Evolutionary conservation across 2,113 vertebrate species (phyloP).

Genomic region (Trachemys scripta): DNA sequence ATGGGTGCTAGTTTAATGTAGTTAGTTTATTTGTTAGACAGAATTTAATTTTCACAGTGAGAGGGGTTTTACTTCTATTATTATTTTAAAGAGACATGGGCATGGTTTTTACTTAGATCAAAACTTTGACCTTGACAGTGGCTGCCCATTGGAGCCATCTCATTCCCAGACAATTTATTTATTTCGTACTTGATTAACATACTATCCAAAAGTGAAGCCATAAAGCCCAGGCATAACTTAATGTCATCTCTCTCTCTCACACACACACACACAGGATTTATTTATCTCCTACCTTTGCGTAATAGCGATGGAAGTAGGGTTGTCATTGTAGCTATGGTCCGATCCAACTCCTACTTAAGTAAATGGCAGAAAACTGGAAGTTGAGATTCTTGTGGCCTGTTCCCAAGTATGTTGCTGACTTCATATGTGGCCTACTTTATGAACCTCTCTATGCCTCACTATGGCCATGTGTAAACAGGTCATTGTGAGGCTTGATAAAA

Average conservation of each 20-base stretch:
- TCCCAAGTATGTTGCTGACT: background rate
- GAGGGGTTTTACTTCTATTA: background rate
- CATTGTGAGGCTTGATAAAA: background rate
- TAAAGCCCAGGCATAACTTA: background rate
- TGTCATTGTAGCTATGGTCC: background rate
- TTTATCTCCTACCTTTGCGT: background rate
- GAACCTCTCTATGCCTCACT: background rate
- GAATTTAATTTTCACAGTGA: background rate
- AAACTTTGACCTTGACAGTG: background rate
- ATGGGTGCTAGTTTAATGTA: background rate
- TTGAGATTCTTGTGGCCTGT: background rate
- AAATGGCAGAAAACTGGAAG: rapidly evolving
- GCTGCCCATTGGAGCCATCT: background rate
- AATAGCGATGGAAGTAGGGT: background rate
- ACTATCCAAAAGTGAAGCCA: background rate
- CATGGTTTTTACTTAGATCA: background rate
- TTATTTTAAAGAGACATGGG: background rate
- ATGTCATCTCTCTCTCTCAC: background rate
- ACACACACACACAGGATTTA: rapidly evolving
- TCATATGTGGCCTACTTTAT: background rate
- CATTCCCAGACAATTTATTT: background rate
- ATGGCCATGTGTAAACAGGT: background rate
- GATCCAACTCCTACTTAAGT: background rate
- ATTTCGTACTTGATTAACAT: background rate
- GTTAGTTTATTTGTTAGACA: background rate